Evolutionary conservation across 2,888 invertebrate species (phyloP).

Genomic region (Chaetogeoica ovagalla): DNA sequence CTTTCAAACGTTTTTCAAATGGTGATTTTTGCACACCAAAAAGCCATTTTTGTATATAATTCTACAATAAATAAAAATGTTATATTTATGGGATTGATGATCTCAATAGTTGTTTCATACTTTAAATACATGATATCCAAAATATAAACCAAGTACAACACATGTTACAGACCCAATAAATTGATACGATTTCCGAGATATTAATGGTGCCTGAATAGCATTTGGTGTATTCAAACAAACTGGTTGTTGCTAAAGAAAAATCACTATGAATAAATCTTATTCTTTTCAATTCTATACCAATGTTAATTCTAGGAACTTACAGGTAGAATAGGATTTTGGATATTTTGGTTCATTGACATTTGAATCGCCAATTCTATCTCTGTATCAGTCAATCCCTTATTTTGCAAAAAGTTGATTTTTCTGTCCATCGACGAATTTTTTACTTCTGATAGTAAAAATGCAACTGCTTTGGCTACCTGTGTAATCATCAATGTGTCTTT

Average conservation of each 20-base stretch:
- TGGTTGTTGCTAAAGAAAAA: neutral
- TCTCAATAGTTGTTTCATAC: neutral
- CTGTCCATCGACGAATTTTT: neutral
- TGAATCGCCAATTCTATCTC: conserved; percentile 25
- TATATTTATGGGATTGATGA: neutral
- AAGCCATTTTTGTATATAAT: conserved; percentile 40
- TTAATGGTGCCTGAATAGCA: conserved; percentile 1
- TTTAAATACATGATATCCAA: conserved; percentile 23
- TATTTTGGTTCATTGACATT: neutral
- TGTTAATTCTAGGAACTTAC: neutral
- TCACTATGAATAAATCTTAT: neutral
- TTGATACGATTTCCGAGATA: neutral
- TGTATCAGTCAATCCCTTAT: conserved; percentile 20
- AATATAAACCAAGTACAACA: neutral
- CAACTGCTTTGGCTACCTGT: conserved; percentile 30
- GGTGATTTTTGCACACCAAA: conserved; percentile 8
- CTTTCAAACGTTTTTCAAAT: conserved; percentile 16
- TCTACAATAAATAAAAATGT: neutral
- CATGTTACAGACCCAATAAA: neutral
- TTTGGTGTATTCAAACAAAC: neutral
- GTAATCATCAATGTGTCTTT: neutral
- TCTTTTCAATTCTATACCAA: neutral
- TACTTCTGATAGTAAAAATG: neutral
- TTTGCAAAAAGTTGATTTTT: conserved; percentile 16
- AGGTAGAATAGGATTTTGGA: neutral